These are phyloP conservation scores for Clarias laeviceps DNA, from an alignment of 2,797 vertebrate genomes.

Conservation along the genomic window DNA sequence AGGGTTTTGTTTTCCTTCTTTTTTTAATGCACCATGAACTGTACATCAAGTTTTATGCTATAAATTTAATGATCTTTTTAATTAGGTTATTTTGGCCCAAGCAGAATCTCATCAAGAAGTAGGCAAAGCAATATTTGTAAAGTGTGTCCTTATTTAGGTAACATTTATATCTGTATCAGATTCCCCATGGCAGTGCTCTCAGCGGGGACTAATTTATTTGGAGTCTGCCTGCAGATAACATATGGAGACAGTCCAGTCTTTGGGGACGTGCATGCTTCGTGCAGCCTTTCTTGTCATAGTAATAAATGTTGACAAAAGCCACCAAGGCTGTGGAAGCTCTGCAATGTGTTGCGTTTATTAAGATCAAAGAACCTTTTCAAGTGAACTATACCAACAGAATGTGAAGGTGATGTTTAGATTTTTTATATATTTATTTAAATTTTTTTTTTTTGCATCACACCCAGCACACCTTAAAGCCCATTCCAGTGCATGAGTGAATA, in stretches of 20 bases:
- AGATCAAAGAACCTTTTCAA: constrained; percentile 14
- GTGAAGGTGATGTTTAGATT: background rate
- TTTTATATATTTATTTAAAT: no score
- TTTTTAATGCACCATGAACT: background rate
- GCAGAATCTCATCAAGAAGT: background rate
- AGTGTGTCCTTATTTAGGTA: constrained; percentile 13
- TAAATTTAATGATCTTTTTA: background rate
- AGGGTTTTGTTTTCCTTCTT: background rate
- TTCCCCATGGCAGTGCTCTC: constrained; percentile 21
- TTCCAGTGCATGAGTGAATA: background rate
- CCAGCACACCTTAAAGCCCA: background rate
- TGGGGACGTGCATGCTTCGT: constrained; percentile 26
- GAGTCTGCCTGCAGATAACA: constrained; percentile 47
- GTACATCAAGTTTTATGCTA: background rate
- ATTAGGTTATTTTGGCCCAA: background rate
- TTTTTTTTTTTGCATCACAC: constrained; percentile 5
- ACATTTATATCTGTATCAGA: constrained; percentile 29
- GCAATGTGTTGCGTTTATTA: constrained; percentile 33
- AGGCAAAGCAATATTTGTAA: constrained; percentile 3
- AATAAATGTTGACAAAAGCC: constrained; percentile 50
- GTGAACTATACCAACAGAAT: background rate
- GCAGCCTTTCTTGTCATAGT: constrained; percentile 44
- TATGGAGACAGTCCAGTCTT: constrained; percentile 39
- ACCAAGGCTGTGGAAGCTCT: constrained; percentile 8
- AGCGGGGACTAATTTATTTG: constrained; percentile 46